A percentile compares a stretch with the other conserved stretches of the same genome.
Evolutionary conservation across 30 jellyfish, hydroid and myxozoan species (phyloP).

Genomic region (Aurelia aurita complex sp. Pacific): DNA sequence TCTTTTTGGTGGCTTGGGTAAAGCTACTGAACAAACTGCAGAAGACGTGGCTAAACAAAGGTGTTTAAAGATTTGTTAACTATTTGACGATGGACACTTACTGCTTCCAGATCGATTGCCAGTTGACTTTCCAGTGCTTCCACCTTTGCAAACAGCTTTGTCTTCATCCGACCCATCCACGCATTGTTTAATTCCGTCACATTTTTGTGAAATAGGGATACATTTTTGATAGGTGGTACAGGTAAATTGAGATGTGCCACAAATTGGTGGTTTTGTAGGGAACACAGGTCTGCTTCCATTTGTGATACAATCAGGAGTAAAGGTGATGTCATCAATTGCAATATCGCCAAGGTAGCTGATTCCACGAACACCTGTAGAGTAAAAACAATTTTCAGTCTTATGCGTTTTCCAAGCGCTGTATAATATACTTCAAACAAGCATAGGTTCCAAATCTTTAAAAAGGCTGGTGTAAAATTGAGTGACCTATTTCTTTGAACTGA

Average conservation of each 20-base stretch:
- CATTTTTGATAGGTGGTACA: conserved; percentile 76
- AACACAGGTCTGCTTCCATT: conserved; percentile 90
- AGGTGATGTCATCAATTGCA: conserved; percentile 92
- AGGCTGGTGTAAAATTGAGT: too few species aligned
- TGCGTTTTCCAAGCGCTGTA: neutral
- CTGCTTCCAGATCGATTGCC: conserved; percentile 52
- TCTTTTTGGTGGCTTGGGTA: too few species aligned
- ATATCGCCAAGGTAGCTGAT: conserved; percentile 89
- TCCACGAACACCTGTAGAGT: conserved; percentile 79
- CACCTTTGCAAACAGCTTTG: conserved; percentile 18
- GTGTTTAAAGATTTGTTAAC: too few species aligned
- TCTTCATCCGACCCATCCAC: conserved; percentile 92
- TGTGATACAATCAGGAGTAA: conserved; percentile 96
- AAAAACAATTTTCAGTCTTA: neutral
- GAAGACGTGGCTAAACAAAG: too few species aligned
- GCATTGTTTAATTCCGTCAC: conserved; percentile 85
- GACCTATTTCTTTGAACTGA: too few species aligned
- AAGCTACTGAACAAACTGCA: too few species aligned
- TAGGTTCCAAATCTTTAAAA: too few species aligned
- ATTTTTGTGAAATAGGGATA: conserved; percentile 40
- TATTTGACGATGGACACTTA: neutral
- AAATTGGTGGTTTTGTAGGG: conserved; percentile 90
- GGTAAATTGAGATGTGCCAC: conserved; percentile 64
- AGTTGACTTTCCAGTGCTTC: conserved; percentile 68
- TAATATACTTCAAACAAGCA: neutral